A percentile compares a stretch with the other conserved stretches of the same genome.
These are phyloP conservation scores for Prionailurus bengalensis DNA, from an alignment of 2,113 vertebrate species.

Conservation along the genomic window DNA sequence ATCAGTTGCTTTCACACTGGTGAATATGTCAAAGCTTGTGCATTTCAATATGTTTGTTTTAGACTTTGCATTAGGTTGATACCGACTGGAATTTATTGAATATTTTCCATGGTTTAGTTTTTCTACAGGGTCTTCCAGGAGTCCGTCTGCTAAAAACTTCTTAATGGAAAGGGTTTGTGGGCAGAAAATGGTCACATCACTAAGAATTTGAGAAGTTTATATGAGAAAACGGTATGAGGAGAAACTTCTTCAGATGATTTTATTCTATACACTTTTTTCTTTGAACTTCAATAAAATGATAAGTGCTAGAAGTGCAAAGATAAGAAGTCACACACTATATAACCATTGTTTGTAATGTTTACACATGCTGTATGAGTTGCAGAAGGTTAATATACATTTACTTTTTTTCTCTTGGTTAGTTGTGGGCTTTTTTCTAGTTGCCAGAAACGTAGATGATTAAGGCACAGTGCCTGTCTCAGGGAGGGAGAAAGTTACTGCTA, in stretches of 20 bases:
- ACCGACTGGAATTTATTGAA: not conserved
- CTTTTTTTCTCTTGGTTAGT: not conserved
- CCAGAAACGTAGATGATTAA: constrained; percentile 10
- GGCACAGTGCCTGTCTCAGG: not conserved
- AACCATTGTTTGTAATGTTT: constrained; percentile 18
- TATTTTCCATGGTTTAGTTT: constrained; percentile 49
- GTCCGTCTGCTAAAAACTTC: constrained; percentile 31
- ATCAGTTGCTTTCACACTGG: not conserved
- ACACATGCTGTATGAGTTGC: not conserved
- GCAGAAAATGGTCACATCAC: constrained; percentile 2
- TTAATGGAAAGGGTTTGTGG: constrained; percentile 18
- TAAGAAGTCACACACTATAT: constrained; percentile 8
- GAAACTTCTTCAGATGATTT: constrained; percentile 39
- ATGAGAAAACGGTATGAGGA: constrained; percentile 9
- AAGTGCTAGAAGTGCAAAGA: not conserved
- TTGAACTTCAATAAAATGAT: constrained; percentile 26
- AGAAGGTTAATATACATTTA: constrained; percentile 13
- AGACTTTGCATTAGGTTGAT: not conserved
- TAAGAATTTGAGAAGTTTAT: constrained; percentile 45
- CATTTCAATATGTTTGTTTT: not conserved
- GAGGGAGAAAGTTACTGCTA: constrained; percentile 26
- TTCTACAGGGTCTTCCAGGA: constrained; percentile 19
- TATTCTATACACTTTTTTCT: not conserved
- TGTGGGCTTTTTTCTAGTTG: constrained; percentile 6
- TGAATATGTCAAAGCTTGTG: constrained; percentile 7